These are phyloP conservation scores for Apocrypta bakeri DNA, from an alignment of 1,140 invertebrate genomes.

Conservation along the genomic window DNA sequence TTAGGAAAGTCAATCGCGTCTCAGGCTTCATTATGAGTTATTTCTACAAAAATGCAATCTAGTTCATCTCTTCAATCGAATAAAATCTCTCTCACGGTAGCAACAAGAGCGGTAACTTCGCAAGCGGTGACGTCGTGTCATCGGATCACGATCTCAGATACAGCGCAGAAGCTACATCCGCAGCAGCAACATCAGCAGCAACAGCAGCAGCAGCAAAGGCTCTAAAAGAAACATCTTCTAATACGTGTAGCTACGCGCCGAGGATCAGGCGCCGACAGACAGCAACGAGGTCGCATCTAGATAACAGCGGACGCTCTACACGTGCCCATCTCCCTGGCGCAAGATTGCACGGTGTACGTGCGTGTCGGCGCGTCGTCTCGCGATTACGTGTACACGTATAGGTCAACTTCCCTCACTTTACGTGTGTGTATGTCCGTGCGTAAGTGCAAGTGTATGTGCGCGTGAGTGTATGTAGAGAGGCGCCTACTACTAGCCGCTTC, in stretches of 20 bases:
- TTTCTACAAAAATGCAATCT: too few relatives aligned
- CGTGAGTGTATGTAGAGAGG: too few relatives aligned
- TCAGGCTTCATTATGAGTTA: too few relatives aligned
- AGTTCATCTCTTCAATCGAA: too few relatives aligned
- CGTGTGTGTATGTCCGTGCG: too few relatives aligned
- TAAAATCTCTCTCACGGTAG: too few relatives aligned
- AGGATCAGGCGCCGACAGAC: background rate
- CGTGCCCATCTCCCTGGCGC: background rate
- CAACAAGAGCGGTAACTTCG: background rate
- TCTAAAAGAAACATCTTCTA: background rate
- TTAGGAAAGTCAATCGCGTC: too few relatives aligned
- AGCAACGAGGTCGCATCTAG: slow-evolving; percentile 1
- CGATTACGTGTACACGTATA: slow-evolving; percentile 1
- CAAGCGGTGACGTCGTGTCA: background rate
- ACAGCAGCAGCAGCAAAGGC: background rate
- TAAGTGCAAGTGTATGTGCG: background rate
- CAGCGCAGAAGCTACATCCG: background rate
- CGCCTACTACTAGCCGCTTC: too few relatives aligned
- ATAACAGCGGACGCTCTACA: background rate
- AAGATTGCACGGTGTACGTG: background rate
- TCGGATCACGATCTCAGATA: slow-evolving; percentile 1
- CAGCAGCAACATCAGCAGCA: too few relatives aligned
- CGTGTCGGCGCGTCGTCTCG: background rate
- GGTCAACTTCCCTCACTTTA: background rate
- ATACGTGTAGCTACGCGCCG: background rate